Evolutionary conservation across 2,888 invertebrate species (phyloP), one percentile per base, ranked within the genome.

Genomic region (Creontiades dilutus): DNA sequence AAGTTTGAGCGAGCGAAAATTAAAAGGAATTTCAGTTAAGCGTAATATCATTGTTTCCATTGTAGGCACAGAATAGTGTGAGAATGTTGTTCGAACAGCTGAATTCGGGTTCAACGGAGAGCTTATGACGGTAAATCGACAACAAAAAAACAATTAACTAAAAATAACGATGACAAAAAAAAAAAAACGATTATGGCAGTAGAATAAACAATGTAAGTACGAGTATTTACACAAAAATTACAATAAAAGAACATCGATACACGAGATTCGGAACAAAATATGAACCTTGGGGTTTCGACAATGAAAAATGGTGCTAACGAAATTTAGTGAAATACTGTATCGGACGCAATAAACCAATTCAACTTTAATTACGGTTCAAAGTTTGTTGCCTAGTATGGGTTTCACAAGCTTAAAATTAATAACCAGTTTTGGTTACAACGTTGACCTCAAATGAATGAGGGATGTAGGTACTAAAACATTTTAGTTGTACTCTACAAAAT

Each of bases 141-240:
- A n/a, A n/a, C n/a, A 27, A 85, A 23, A 85, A 85, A 57, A 85
- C 9, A 1, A 82, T 5, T 12, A 82, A n/a, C 23, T 47, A 82
- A 37, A 37, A 37, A 37, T 37, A 37, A 37, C 37, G 16, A 82
- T 16, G 55, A 16, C 27, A 52, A 55, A 84, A 84, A 57, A 57
- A 52, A 55, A 84, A 84, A 57, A 57, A 52, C 47, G 23, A 37
- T 52, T 12, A 86, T 68, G 61, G 46, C 75, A 86, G 46, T 19
- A 27, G 16, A 68, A 14, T 61, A 86, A 46, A 68, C 19, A 86
- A 82, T 52, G 61, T 86, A 86, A 86, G 86, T 86, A 86, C 86
- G 68, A 68, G 75, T 86, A 68, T 86, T 47, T 86, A 68, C 75
- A 86, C 86, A 86, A 86, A 68, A 68, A 52, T 55, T 84, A 84